Evolutionary conservation across 2,888 invertebrate species (phyloP).

Genomic region (Dioctria rufipes): DNA sequence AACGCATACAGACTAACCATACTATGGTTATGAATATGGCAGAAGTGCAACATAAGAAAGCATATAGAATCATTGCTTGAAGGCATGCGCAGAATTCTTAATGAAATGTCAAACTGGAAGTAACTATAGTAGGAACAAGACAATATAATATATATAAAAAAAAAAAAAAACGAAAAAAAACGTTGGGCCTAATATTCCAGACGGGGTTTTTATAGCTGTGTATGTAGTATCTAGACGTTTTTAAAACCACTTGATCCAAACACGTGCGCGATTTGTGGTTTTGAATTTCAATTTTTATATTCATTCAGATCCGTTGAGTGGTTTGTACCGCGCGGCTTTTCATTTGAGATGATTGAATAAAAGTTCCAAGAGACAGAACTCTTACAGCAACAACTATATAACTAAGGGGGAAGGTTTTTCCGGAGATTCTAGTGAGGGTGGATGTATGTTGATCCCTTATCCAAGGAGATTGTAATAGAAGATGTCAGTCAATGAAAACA

Average conservation of each 20-base stretch:
- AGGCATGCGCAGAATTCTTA: conserved; percentile 35
- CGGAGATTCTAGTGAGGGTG: conserved; percentile 10
- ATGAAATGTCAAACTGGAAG: conserved; percentile 29
- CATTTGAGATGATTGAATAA: background rate
- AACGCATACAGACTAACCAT: background rate
- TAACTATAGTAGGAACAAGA: conserved; percentile 20
- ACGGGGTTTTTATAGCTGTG: background rate
- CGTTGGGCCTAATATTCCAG: conserved; percentile 19
- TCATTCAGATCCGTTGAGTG: conserved; percentile 32
- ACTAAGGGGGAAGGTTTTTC: background rate
- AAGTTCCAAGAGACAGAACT: background rate
- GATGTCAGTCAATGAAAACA: conserved; percentile 21
- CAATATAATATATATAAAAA: background rate
- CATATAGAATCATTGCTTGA: conserved; percentile 13
- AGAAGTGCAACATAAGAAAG: conserved; percentile 45
- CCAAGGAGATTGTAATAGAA: conserved; percentile 13
- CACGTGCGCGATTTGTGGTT: conserved; percentile 56
- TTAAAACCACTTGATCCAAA: conserved; percentile 55
- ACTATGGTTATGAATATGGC: background rate
- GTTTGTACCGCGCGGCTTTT: background rate
- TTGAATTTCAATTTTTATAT: conserved; percentile 57
- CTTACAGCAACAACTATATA: background rate
- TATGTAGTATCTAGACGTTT: background rate
- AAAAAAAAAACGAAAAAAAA: conserved; percentile 16
- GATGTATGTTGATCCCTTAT: background rate